Evolutionary conservation across 1,140 invertebrate species (phyloP).

Genomic region (Plectrocnemia conspersa): DNA sequence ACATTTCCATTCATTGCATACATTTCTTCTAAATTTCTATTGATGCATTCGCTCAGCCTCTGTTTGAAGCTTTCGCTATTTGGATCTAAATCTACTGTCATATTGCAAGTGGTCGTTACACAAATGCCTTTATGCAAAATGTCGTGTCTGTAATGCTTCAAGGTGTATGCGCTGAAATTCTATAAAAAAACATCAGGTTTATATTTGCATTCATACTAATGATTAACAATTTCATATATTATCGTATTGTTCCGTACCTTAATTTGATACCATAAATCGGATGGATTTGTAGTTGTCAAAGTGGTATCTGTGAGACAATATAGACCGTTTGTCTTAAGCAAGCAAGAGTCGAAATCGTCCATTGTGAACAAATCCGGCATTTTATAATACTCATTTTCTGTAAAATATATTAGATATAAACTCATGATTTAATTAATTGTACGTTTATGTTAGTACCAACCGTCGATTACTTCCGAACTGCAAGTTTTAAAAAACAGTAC

Average conservation of each 20-base stretch:
- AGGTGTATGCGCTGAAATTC: conserved; percentile 42
- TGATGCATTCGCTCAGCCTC: background rate
- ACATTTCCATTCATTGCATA: conserved; percentile 15
- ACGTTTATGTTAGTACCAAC: background rate
- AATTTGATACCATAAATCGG: conserved; percentile 46
- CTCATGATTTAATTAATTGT: background rate
- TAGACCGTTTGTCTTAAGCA: conserved; percentile 35
- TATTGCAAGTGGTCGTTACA: conserved; percentile 39
- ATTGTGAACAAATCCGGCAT: conserved; percentile 49
- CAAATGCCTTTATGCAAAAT: conserved; percentile 51
- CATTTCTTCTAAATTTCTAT: background rate
- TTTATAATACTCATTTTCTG: conserved; percentile 48
- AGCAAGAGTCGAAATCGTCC: conserved; percentile 49
- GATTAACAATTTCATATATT: background rate
- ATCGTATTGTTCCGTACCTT: conserved; percentile 33
- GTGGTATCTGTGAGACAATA: conserved; percentile 51
- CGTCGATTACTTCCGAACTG: background rate
- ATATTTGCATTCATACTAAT: background rate
- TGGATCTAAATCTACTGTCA: background rate
- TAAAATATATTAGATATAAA: conserved; percentile 8
- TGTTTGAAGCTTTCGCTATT: background rate
- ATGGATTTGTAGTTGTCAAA: conserved; percentile 39
- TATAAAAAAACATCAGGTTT: conserved; percentile 33
- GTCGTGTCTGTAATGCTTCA: conserved; percentile 53
- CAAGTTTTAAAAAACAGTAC: background rate